Conservation (phyloP, 2,113 vertebrate species). For the Sphyrna mokarran region DNA sequence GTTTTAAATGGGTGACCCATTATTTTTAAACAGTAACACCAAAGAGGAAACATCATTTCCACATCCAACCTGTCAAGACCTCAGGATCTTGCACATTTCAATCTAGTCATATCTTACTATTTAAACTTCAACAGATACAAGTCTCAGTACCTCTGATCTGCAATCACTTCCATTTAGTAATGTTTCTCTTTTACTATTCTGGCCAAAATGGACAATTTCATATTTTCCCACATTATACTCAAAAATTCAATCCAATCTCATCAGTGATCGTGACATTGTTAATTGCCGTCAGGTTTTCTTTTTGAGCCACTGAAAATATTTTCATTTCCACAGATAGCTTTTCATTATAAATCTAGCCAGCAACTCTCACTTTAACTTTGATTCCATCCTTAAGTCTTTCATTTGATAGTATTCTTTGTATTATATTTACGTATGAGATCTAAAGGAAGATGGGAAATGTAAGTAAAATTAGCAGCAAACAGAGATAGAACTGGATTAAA, state of each 20-base stretch:
- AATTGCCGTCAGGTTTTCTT: not conserved
- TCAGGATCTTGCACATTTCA: no score
- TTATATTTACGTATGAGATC: not conserved
- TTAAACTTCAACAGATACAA: no score
- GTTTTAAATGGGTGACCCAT: no score
- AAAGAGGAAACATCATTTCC: no score
- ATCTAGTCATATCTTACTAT: no score
- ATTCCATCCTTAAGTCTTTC: not conserved
- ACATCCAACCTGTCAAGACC: no score
- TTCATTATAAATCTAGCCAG: not conserved
- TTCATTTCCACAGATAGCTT: not conserved
- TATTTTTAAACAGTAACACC: no score
- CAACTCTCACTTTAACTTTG: not conserved
- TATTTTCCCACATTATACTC: not conserved
- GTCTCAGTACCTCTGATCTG: no score
- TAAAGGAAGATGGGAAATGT: not conserved
- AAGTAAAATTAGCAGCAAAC: not conserved
- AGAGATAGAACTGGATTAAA: not conserved
- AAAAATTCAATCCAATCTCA: not conserved
- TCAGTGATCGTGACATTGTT: not conserved
- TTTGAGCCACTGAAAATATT: not conserved
- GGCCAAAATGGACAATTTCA: no score
- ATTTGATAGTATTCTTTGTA: not conserved
- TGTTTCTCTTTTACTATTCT: no score
- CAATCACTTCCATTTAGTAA: no score